Conservation (phyloP, 2,797 vertebrate genomes). For the Eulemur mongoz region DNA sequence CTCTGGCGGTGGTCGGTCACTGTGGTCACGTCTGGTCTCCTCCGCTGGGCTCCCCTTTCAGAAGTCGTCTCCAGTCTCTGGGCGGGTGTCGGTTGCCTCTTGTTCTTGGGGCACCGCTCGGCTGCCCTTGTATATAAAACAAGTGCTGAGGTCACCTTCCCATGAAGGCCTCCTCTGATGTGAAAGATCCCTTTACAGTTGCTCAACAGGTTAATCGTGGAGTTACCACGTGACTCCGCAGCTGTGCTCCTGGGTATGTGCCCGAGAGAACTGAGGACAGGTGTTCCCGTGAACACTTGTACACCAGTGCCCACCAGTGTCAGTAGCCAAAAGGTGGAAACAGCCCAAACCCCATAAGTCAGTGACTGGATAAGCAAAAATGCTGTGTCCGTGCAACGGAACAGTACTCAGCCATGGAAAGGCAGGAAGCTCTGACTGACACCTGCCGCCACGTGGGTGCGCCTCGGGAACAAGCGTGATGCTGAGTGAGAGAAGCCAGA, state of each 20-base stretch:
- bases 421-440: neutral
- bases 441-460: accelerated
- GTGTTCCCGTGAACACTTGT: neutral
- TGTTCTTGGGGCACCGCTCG: accelerated
- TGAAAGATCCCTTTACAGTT: neutral
- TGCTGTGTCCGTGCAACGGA: accelerated
- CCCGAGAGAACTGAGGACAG: neutral
- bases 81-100: neutral
- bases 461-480: neutral
- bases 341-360: too few relatives aligned
- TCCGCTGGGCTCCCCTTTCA: neutral
- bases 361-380: neutral
- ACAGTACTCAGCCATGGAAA: neutral
- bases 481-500: neutral
- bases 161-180: neutral
- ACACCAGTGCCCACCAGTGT: accelerated
- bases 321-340: neutral
- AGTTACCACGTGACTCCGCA: neutral
- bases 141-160: neutral
- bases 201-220: neutral
- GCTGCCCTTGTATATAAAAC: neutral
- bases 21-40: too few relatives aligned
- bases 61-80: neutral
- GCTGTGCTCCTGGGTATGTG: neutral
- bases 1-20: neutral